A percentile compares a stretch with the other conserved stretches of the same genome.
phyloP scores from a whole-genome alignment of 2,888 invertebrate species.

The Sarcophaga subvicina region DNA sequence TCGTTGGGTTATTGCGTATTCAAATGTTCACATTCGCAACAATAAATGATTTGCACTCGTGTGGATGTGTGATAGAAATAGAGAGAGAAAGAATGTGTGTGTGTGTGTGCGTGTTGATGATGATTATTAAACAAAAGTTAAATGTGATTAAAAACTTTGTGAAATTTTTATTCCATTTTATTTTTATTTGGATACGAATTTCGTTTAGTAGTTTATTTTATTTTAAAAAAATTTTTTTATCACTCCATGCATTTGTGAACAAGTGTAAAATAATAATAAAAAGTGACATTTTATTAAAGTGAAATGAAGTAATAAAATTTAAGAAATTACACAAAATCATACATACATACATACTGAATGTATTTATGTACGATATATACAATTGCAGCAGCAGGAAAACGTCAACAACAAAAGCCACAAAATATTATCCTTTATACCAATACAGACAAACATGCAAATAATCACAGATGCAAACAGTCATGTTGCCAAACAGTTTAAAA shows the following conservation, averaged over 20 bases:
- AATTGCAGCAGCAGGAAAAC: no score
- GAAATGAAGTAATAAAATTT: slow-evolving; percentile 67
- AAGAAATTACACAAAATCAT: slow-evolving; percentile 55
- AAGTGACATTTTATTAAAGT: slow-evolving; percentile 67
- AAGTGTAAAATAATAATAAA: slow-evolving; percentile 62
- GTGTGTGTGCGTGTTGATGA: slow-evolving; percentile 24
- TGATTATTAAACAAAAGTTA: slow-evolving; percentile 66
- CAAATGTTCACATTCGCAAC: slow-evolving; percentile 14
- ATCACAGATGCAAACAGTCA: not conserved
- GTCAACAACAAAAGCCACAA: not conserved
- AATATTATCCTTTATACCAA: not conserved
- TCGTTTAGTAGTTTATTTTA: slow-evolving; percentile 17
- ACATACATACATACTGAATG: not conserved
- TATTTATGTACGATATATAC: no score
- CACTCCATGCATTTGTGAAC: slow-evolving; percentile 33
- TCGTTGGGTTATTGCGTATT: not conserved
- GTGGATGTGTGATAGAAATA: not conserved
- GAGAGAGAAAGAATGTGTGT: not conserved
- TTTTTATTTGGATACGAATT: not conserved
- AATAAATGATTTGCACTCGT: slow-evolving; percentile 48
- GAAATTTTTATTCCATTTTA: slow-evolving; percentile 36
- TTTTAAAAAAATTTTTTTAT: slow-evolving; percentile 1
- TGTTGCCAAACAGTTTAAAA: slow-evolving; percentile 27
- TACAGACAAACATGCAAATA: not conserved
- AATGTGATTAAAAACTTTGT: slow-evolving; percentile 66